Conservation (phyloP, 2,797 vertebrate genomes). For the Halcyon leucocephala region DNA sequence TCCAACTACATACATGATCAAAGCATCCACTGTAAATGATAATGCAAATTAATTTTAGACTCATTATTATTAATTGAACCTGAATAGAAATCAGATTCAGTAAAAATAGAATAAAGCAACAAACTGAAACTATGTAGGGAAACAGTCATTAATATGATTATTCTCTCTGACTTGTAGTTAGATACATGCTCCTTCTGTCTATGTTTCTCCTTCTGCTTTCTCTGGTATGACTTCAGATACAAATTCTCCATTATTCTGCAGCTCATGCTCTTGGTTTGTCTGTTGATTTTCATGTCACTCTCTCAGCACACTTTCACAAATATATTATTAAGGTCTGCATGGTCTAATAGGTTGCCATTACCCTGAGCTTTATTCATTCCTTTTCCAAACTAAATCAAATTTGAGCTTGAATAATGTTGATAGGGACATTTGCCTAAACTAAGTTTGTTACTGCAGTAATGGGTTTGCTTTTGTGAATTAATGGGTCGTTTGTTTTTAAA, state of each 20-base stretch:
- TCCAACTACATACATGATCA: conserved; percentile 69
- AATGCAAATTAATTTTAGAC: conserved; percentile 63
- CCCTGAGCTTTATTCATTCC: conserved; percentile 47
- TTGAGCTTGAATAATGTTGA: conserved; percentile 68
- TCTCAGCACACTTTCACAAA: conserved; percentile 50
- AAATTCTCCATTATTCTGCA: conserved; percentile 15
- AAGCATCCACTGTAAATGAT: conserved; percentile 53
- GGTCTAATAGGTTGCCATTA: conserved; percentile 62
- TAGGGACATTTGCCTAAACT: conserved; percentile 61
- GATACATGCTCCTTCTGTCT: neutral
- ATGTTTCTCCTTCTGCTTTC: neutral
- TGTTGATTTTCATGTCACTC: conserved; percentile 40
- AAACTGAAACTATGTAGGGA: conserved; percentile 50
- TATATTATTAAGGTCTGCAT: conserved; percentile 56
- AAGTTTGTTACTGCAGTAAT: conserved; percentile 65
- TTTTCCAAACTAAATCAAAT: conserved; percentile 75
- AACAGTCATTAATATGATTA: conserved; percentile 58
- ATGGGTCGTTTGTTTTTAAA: conserved; percentile 73
- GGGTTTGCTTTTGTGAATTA: conserved; percentile 72
- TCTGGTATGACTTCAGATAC: neutral
- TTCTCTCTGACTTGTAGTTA: neutral
- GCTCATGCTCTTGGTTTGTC: conserved; percentile 11
- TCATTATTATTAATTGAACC: conserved; percentile 70
- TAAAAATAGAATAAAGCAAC: conserved; percentile 68
- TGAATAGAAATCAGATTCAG: conserved; percentile 57